These are phyloP conservation scores for Somateria mollissima DNA, from an alignment of 2,797 vertebrate genomes.

Conservation along the genomic window DNA sequence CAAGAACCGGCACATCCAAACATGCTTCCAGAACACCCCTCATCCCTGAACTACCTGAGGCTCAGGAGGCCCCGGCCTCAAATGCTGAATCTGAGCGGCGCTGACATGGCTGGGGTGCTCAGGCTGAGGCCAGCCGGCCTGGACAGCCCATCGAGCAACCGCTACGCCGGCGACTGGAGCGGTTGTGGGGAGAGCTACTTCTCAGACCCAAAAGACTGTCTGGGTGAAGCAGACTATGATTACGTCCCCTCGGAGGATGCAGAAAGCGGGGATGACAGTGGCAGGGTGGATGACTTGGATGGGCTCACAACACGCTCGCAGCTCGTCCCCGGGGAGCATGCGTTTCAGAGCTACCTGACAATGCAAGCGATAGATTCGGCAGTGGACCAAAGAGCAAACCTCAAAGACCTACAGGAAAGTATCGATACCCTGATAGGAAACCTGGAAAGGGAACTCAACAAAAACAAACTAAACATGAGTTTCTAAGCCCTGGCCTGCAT, in stretches of 20 bases:
- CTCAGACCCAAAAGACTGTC: constrained; percentile 66
- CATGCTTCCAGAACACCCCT: constrained; percentile 60
- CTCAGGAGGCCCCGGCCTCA: constrained; percentile 88
- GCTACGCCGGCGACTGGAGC: constrained; percentile 98
- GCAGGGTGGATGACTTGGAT: constrained; percentile 57
- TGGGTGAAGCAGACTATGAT: constrained; percentile 88
- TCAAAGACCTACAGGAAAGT: constrained; percentile 96
- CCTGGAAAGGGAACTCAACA: constrained; percentile 96
- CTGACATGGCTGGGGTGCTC: constrained; percentile 83
- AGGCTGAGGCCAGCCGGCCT: constrained; percentile 87
- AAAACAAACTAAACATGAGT: constrained; percentile 91
- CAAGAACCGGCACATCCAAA: constrained; percentile 69
- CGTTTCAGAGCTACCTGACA: constrained; percentile 89
- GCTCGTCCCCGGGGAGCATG: constrained; percentile 79
- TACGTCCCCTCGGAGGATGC: constrained; percentile 87
- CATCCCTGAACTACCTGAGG: constrained; percentile 79
- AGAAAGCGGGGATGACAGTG: constrained; percentile 68
- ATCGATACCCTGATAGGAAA: constrained; percentile 97
- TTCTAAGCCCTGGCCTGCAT: constrained; percentile 42
- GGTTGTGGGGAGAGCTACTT: constrained; percentile 89
- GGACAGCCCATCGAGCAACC: constrained; percentile 94
- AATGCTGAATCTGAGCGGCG: constrained; percentile 85
- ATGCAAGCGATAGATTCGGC: constrained; percentile 88
- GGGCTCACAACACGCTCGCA: constrained; percentile 40
- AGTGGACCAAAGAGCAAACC: constrained; percentile 87